Evolutionary conservation across 2,797 vertebrate genomes (phyloP).

Genomic region (Ctenopoma kingsleyae): DNA sequence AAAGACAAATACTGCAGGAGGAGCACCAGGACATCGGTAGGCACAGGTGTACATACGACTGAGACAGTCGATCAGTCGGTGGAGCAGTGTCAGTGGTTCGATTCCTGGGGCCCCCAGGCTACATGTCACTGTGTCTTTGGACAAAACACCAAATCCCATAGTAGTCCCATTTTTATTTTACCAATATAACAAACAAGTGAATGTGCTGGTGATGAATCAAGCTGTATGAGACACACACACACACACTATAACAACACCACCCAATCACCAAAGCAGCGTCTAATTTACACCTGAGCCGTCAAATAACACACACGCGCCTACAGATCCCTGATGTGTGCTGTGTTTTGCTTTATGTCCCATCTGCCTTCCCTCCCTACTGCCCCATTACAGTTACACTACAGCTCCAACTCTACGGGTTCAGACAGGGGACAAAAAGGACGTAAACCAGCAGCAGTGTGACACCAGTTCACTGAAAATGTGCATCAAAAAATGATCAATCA

Average conservation of each 20-base stretch:
- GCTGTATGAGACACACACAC: too few relatives aligned
- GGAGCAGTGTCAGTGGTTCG: too few relatives aligned
- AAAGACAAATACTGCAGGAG: not conserved
- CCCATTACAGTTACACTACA: constrained; percentile 52
- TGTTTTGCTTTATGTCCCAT: constrained; percentile 61
- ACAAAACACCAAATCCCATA: too few relatives aligned
- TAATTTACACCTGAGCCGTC: constrained; percentile 10
- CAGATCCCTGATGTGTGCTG: constrained; percentile 48
- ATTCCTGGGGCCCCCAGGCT: too few relatives aligned
- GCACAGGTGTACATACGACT: too few relatives aligned
- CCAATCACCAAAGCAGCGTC: not conserved
- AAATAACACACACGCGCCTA: constrained; percentile 19
- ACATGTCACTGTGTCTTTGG: too few relatives aligned
- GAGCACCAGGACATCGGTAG: not conserved
- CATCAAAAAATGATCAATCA: too few relatives aligned
- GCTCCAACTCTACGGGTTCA: constrained; percentile 36
- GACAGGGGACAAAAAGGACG: constrained; percentile 58
- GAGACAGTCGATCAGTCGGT: too few relatives aligned
- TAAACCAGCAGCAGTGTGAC: not conserved
- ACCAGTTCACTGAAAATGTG: not conserved
- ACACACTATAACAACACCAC: not conserved
- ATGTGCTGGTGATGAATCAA: too few relatives aligned
- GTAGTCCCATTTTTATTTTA: too few relatives aligned
- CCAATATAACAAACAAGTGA: too few relatives aligned
- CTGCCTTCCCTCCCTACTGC: constrained; percentile 53